Base-by-base conservation (phyloP, 2,113 vertebrate species). In the Pterophyllum scalare region DNA sequence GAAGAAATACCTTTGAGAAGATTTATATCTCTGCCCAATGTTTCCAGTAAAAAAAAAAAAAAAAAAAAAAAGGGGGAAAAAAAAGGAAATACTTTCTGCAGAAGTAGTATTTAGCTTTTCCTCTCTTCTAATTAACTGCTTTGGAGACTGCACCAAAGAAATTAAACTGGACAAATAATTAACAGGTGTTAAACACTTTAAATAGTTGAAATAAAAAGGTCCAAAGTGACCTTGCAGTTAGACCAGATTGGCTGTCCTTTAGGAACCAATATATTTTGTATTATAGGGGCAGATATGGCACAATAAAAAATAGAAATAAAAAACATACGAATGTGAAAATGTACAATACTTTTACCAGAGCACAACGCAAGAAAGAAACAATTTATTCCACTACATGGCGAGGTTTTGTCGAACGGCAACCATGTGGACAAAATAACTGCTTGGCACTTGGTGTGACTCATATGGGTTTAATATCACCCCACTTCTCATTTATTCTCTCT, bases 401-500 rank as follows among this genome's bases (percentile, higher is more conserved):
- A 93, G 81, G 86, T 90, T 91, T 90, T 59, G 80, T 65, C 64
- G 35, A 89, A 89, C n/a, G 64, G 85, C 86, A 82, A 85, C 84
- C 90, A 88, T 88, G 89, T 91, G 87, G 81, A 67, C 82, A 84
- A 90, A 92, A 88, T 75, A 84, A 87, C 67, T 81, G 26, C 82
- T 92, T 94, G 94, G 94, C 94, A 90, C 83, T 89, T 78, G 19
- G 58, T 64, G 56, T 82, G 87, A 88, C 94, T 95, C 95, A 96
- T 95, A 94, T 95, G 95, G 93, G 88, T 96, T 95, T 91, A 94
- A 96, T 95, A 95, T 94, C 88, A 80, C 76, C 86, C 93, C 89
- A 85, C 88, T 91, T 94, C 87, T 90, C 88, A 90, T 94, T 94
- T 89, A 94, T 94, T 90, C 90, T 89, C 79, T 88, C 89, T 87